Base-by-base conservation (phyloP, 2,888 invertebrate species). In the Melanostoma scalare region DNA sequence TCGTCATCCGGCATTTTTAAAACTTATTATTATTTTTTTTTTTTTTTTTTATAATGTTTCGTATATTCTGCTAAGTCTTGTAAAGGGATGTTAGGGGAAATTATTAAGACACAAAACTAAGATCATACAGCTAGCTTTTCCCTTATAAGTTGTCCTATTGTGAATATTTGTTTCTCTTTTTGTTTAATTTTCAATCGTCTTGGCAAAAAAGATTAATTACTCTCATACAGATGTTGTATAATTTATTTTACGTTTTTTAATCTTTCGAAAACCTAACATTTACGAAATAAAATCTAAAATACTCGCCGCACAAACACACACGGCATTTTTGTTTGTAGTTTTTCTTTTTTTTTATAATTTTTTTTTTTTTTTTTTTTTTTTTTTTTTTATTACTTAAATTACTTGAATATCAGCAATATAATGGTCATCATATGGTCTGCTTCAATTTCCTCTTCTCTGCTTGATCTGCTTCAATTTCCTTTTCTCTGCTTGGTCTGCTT, bases 261-360 rank as follows among this genome's bases (percentile, higher is more conserved):
- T 82, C 44, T 48, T 77, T 68, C 61, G 72, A 79, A 69, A 79
- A 58, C 84, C 84, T 79, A 84, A 84, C 84, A 84, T 75, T 79
- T 84, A 75, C 61, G 67, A 84, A 74, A 84, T 84, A 75, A 82
- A 82, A 75, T 79, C 74, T 84, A 79, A 78, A 84, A 79, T 84
- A 79, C 79, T 79, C 60, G 77, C 77, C 82, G 82, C 52, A 46
- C 58, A 10, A 60, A 81, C 69, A 77, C 71, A 46, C 63, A 53
- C 71, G 73, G 73, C 82, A 68, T 60, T 20, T 42, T 50, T 31
- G 10, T 58, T 3, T 58, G 56, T 35, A n/a, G 31, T 69, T 61
- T 61, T 55, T 30, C 61, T 38, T 44, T 52, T 2, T n/a, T 67
- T n/a, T n/a, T n/a, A n/a, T 53, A 42, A 76, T n/a, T 58, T 42